These are phyloP conservation scores for Paraplagusia blochii DNA, from an alignment of 2,113 vertebrate genomes.

Conservation along the genomic window DNA sequence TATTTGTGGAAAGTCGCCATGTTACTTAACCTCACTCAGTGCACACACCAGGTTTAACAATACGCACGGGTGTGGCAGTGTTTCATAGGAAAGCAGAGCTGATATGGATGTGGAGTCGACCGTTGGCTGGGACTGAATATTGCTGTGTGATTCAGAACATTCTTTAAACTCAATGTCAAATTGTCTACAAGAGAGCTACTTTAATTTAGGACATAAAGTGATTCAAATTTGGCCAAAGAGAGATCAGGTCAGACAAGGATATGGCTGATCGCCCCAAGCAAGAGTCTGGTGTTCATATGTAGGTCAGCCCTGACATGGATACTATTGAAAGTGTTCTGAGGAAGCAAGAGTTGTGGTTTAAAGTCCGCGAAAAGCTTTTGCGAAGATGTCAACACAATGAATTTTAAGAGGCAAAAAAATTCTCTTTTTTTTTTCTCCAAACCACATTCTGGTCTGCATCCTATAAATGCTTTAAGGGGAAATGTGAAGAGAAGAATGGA, in stretches of 20 bases:
- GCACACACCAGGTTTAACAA: neutral
- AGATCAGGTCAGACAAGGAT: constrained; percentile 18
- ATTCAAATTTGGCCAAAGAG: constrained; percentile 1
- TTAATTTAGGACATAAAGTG: neutral
- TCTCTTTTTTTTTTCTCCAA: too few relatives aligned
- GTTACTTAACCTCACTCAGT: neutral
- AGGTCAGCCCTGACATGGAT: constrained; percentile 23
- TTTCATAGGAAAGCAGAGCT: neutral
- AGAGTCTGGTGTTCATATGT: constrained; percentile 5
- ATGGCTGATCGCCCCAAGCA: neutral
- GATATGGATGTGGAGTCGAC: neutral
- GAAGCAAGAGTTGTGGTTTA: neutral
- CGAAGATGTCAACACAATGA: neutral
- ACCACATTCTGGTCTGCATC: too few relatives aligned
- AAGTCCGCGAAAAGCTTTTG: too few relatives aligned
- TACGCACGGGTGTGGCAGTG: neutral
- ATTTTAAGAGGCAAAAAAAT: neutral
- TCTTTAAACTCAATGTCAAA: too few relatives aligned
- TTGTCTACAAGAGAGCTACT: too few relatives aligned
- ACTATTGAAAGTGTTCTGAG: constrained; percentile 11
- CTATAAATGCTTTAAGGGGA: too few relatives aligned
- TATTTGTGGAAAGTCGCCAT: neutral
- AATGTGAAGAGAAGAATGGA: too few relatives aligned
- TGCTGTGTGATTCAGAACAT: neutral
- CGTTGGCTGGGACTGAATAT: neutral